These are phyloP conservation scores for Tipula helvola DNA, from an alignment of 2,888 invertebrate species.

Conservation along the genomic window DNA sequence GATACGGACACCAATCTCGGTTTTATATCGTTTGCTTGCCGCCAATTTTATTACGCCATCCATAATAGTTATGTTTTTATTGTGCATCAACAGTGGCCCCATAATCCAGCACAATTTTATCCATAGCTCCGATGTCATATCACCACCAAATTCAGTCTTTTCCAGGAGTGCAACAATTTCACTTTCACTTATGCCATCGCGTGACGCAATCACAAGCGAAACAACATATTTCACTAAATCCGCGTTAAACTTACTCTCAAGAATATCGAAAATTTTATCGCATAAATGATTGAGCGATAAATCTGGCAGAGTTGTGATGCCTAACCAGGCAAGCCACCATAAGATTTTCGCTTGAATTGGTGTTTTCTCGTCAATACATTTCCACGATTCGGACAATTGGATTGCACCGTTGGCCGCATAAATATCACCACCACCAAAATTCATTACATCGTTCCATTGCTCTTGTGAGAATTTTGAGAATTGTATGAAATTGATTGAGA, in stretches of 20 bases:
- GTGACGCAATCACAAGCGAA: slow-evolving; percentile 58
- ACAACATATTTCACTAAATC: slow-evolving; percentile 54
- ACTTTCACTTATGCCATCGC: slow-evolving; percentile 66
- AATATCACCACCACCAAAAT: slow-evolving; percentile 31
- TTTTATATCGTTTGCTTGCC: slow-evolving; percentile 27
- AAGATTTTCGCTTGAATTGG: slow-evolving; percentile 37
- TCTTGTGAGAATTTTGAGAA: slow-evolving; percentile 29
- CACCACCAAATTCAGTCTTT: slow-evolving; percentile 15
- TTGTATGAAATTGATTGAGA: slow-evolving; percentile 27
- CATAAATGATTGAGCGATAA: slow-evolving; percentile 42
- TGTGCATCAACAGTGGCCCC: slow-evolving; percentile 33
- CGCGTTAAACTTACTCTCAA: slow-evolving; percentile 54
- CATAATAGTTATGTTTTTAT: slow-evolving; percentile 30
- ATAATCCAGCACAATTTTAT: slow-evolving; percentile 36
- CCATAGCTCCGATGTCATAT: slow-evolving; percentile 25
- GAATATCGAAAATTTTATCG: slow-evolving; percentile 51
- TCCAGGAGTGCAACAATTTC: slow-evolving; percentile 52
- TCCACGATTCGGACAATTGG: slow-evolving; percentile 30
- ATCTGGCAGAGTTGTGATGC: slow-evolving; percentile 42
- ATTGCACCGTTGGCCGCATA: slow-evolving; percentile 31
- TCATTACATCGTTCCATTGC: slow-evolving; percentile 32
- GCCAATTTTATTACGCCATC: slow-evolving; percentile 29
- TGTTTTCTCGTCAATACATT: slow-evolving; percentile 26
- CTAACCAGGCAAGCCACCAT: slow-evolving; percentile 50
- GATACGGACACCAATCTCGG: slow-evolving; percentile 17